phyloP scores from a whole-genome alignment of 2,888 invertebrate species.

The Xanthostigma xanthostigma region DNA sequence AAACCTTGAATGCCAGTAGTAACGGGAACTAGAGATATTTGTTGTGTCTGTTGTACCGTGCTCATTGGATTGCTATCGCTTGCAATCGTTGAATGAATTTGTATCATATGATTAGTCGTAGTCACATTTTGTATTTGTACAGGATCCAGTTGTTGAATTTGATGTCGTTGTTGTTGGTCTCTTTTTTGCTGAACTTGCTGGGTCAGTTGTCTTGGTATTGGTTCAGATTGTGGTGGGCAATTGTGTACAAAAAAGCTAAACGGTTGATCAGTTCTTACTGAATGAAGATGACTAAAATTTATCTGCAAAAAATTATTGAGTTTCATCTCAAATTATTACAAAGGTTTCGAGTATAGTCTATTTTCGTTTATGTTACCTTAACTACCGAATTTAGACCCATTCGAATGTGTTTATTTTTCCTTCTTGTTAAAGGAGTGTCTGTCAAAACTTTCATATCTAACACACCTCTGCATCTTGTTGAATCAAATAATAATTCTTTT shows the following conservation, averaged over 20 bases:
- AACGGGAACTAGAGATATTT: constrained; percentile 8
- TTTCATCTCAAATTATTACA: neutral
- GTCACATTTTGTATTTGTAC: neutral
- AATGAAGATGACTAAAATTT: constrained; percentile 26
- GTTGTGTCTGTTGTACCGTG: too few species aligned
- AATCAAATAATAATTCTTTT: constrained; percentile 27
- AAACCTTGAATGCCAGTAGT: constrained; percentile 17
- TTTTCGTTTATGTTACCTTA: constrained; percentile 19
- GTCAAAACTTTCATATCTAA: constrained; percentile 28
- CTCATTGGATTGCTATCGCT: too few species aligned
- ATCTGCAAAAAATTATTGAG: constrained; percentile 20
- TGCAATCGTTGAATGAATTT: too few species aligned
- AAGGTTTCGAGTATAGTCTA: neutral
- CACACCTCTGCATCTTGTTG: constrained; percentile 26
- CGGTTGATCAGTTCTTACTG: constrained; percentile 18
- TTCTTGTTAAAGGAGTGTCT: constrained; percentile 24
- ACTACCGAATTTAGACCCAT: constrained; percentile 27
- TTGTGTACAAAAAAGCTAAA: constrained; percentile 26
- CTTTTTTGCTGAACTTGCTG: constrained; percentile 21
- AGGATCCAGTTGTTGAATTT: neutral
- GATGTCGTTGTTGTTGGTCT: neutral
- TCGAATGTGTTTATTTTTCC: constrained; percentile 26
- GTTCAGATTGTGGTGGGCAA: constrained; percentile 23
- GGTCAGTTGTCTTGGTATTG: constrained; percentile 21
- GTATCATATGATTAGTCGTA: neutral